Conservation (phyloP, 2,797 vertebrate species). For the Intellagama lesueurii region DNA sequence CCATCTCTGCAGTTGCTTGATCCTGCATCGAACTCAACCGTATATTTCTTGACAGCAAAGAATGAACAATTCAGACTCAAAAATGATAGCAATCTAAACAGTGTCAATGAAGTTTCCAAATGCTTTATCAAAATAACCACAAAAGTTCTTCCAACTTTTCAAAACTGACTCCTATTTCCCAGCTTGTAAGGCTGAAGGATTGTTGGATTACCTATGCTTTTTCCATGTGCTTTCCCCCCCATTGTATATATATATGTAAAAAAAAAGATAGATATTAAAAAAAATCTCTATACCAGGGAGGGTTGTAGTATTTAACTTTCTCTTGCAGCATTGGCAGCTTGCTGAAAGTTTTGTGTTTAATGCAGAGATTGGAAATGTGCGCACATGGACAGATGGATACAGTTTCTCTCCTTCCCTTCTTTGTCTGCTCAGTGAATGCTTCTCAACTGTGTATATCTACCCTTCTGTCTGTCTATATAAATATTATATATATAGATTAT, state of each 20-base stretch:
- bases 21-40: background rate
- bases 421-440: background rate
- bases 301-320: conserved; percentile 21
- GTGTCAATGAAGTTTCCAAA: background rate
- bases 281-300: conserved; percentile 19
- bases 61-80: background rate
- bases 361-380: background rate
- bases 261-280: conserved; percentile 23
- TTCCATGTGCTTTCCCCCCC: background rate
- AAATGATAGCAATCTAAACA: background rate
- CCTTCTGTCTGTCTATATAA: conserved; percentile 42
- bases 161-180: conserved; percentile 14
- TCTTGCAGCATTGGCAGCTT: conserved; percentile 13
- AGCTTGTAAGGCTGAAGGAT: conserved; percentile 1
- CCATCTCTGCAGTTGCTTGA: background rate
- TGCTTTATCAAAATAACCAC: background rate
- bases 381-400: conserved; percentile 1
- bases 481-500: conserved; percentile 40
- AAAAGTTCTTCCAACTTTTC: background rate
- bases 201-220: background rate
- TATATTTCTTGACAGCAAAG: background rate
- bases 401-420: background rate
- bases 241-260: conserved; percentile 31
- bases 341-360: conserved; percentile 16
- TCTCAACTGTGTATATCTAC: conserved; percentile 3